Base-by-base conservation (phyloP, 2,113 vertebrate genomes). In the Macrotus californicus region DNA sequence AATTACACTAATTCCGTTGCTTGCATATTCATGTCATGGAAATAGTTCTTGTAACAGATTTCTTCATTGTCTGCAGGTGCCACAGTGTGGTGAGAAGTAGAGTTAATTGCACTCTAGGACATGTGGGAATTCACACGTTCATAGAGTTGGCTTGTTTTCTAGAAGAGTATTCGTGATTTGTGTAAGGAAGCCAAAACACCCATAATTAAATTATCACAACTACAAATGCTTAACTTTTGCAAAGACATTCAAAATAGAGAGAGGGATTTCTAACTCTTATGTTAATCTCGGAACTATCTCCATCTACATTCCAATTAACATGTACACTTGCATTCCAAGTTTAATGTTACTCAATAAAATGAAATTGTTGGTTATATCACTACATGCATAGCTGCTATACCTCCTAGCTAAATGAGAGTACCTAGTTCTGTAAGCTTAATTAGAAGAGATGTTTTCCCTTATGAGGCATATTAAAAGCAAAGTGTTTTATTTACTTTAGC, bases 11-110 rank as follows among this genome's bases (percentile, higher is more conserved):
- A 97, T 97, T 96, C 94, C 82, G 31, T 31, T 39, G n/a, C 89
- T 97, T 97, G 96, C 95, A 97, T 97, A 97, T 97, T 97, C 94
- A 97, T 97, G 96, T 48, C 89, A 96, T 97, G 96, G 79, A 96
- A 97, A 97, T 94, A 91, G 82, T 95, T 94, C 89, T 89, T 96
- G 84, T 94, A 96, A 91, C 95, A 93, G 93, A 97, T 97, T 97
- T 97, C 89, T 91, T 92, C 94, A 96, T 97, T 97, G 97, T 97
- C 96, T 96, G 86, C 95, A 97, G 96, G 96, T 97, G 96, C 82
- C 91, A 91, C 94, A 97, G 96, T 70, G 1, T 97, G 96, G 82
- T 64, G 93, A 93, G 91, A 93, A 94, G 94, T 94, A 94, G 64
- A 97, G 95, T 95, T 96, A 97, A 97, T 97, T 97, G 95, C 89